Evolutionary conservation across 2,888 invertebrate species (phyloP).

Genomic region (Galeruca laticollis): DNA sequence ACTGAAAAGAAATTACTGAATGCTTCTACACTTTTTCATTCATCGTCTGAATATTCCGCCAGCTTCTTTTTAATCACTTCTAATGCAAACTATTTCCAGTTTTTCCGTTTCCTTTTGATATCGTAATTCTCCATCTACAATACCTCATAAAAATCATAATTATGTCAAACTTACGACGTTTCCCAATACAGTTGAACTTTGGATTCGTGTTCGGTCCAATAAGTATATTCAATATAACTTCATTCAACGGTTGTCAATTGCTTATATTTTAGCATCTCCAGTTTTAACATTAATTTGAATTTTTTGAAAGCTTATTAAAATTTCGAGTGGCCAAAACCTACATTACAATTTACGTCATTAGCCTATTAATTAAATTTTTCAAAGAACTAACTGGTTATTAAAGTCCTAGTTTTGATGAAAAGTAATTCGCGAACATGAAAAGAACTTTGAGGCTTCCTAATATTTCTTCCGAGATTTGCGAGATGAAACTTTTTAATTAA

Average conservation of each 20-base stretch:
- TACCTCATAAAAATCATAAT: too few species aligned
- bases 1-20: too few species aligned
- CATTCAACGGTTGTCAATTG: not conserved
- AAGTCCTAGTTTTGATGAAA: slow-evolving; percentile 27
- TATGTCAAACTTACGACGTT: not conserved
- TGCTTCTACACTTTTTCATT: too few species aligned
- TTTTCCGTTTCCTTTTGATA: too few species aligned
- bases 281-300: not conserved
- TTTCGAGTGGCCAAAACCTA: slow-evolving; percentile 29
- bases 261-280: not conserved
- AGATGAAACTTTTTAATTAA: slow-evolving; percentile 46
- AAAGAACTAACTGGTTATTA: slow-evolving; percentile 30
- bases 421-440: slow-evolving; percentile 40
- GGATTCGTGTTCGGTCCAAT: not conserved
- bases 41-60: too few species aligned
- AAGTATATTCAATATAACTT: not conserved
- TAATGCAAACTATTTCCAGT: too few species aligned
- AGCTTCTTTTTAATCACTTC: too few species aligned
- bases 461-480: slow-evolving; percentile 36
- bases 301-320: slow-evolving; percentile 10
- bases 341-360: slow-evolving; percentile 6
- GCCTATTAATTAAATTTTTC: slow-evolving; percentile 16
- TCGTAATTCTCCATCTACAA: too few species aligned
- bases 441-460: slow-evolving; percentile 36
- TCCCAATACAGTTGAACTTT: not conserved